Evolutionary conservation across 92 coral and sea anemone genomes (phyloP), one percentile per base, ranked within the genome.

Genomic region (Palythoa grandis): DNA sequence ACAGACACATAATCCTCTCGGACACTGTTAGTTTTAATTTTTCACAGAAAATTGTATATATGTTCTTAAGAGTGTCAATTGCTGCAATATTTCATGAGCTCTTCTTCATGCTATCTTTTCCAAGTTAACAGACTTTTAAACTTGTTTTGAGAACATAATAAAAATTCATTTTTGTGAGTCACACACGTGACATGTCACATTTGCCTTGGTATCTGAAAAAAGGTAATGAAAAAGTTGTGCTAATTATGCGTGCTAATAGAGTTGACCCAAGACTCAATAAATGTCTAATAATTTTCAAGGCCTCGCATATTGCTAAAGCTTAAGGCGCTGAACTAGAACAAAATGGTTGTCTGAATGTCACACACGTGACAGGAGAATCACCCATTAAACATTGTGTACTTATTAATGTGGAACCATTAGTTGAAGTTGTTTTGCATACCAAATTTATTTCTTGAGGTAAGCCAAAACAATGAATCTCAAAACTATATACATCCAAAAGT

Each of bases 181-280:
- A 80, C 85, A 80, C 85, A 63, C 52, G 74, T 80, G 85, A 80
- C 85, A 80, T 80, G 16, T 40, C 7, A 80, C 73, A 80, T 80
- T 80, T 20, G 74, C 73, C 11, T 58, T 52, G 75, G 12, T 19
- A 80, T 80, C 85, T 80, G 20, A 58, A 63, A 17, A 22, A 80
- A 57, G 53, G 11, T 22, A 57, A 73, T 17, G 85, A 80, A 61
- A 80, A 80, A 60, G 72, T 80, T 63, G 4, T 57, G 73, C 37
- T 57, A 8, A 58, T 10, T 80, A 22, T 80, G 85, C 57, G 52
- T 61, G 7, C 74, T 80, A 63, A 61, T 63, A 58, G 75, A 22
- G 76, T 35, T 80, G 52, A 67, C 79, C 79, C 52, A 83, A 70
- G 87, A 83, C 79, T 70, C 69, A 43, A 83, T 35, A 57, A 83